Evolutionary conservation across 2,888 invertebrate species (phyloP), one percentile per base, ranked within the genome.

Genomic region (Melanostoma scalare): DNA sequence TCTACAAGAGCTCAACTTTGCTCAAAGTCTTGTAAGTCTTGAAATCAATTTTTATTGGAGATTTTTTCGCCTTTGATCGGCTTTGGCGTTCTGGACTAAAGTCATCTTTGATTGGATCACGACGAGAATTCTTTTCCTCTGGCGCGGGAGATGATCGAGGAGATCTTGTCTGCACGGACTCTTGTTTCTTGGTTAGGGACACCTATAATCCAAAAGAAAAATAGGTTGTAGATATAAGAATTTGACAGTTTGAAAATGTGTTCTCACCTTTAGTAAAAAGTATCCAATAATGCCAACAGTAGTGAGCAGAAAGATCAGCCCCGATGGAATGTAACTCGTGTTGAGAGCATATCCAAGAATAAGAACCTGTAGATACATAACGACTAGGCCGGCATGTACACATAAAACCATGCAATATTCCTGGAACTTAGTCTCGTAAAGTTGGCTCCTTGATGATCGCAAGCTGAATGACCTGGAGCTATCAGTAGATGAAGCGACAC

Each of bases 321-420:
- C 85, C 40, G 40, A 20, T 46, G 85, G 85, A 52, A 85, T 46
- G 38, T 52, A 4, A 8, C 76, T 73, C 1, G 85, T 76, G 40
- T 85, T 85, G 4, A 85, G 10, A 4, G 85, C 85, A 36, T 80
- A 46, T 46, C 71, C 80, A 5, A 85, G 63, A 55, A 85, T 76
- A 46, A 85, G 72, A 76, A 85, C 58, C 31, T 85, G 85, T 8
- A 80, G 63, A 33, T 85, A 85, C 75, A 80, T 80, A n/a, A 85
- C 50, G 38, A 80, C 67, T 56, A 85, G 68, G 42, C 75, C 76
- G 30, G 68, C 85, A 36, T 85, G 79, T 3, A 85, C 85, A 40
- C 80, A 75, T 1, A 80, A 36, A 30, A 71, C 20, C 6, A 84
- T 48, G 9, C 60, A 55, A 31, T 67, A 79, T 33, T 84, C 56